These are phyloP conservation scores for Mycetomoellerius zeteki DNA, from an alignment of 1,140 invertebrate species.

Conservation along the genomic window DNA sequence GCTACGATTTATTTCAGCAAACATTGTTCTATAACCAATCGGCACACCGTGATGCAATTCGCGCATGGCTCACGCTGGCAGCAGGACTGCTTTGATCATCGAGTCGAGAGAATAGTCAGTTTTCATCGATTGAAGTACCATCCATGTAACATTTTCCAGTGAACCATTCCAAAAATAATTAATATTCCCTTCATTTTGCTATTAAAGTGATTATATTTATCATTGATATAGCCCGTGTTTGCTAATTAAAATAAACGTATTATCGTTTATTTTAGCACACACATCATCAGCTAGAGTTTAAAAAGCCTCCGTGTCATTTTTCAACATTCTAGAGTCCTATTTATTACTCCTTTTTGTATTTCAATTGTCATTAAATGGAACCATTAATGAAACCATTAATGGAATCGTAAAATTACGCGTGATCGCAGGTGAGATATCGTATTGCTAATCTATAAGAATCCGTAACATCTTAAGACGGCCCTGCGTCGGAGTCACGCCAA, in stretches of 20 bases:
- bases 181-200: neutral
- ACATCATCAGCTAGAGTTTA: neutral
- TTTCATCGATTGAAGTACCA: neutral
- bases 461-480: conserved; percentile 28
- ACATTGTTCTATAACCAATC: conserved; percentile 16
- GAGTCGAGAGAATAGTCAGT: neutral
- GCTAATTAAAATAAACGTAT: neutral
- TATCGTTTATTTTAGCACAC: neutral
- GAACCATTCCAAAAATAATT: neutral
- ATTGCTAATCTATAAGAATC: neutral
- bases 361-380: neutral
- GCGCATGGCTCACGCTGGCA: neutral
- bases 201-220: neutral
- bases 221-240: neutral
- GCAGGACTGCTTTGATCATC: neutral
- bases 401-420: too few relatives aligned
- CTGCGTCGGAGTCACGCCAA: conserved; percentile 42
- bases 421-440: neutral
- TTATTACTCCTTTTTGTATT: neutral
- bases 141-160: neutral
- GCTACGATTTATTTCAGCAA: neutral
- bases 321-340: neutral
- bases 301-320: neutral
- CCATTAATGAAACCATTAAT: too few relatives aligned
- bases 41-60: conserved; percentile 25